Conservation (phyloP, 2,113 vertebrate genomes). For the Aptenodytes forsteri region DNA sequence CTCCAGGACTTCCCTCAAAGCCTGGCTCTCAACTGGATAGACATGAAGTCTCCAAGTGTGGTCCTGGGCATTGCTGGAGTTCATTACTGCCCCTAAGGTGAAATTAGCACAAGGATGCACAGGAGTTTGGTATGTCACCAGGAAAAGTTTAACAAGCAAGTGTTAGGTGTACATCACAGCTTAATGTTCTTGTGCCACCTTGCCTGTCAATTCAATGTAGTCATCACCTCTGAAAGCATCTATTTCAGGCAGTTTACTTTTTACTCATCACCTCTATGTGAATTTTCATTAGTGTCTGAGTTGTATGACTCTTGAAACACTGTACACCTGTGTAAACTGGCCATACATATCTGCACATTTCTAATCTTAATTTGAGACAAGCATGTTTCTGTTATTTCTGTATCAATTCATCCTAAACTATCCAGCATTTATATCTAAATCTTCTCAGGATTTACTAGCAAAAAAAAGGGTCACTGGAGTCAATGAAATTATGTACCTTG, state of each 20-base stretch:
- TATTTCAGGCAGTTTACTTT: neutral
- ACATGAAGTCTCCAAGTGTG: neutral
- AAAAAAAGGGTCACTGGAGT: neutral
- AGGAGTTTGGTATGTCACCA: neutral
- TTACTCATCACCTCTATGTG: neutral
- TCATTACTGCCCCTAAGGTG: neutral
- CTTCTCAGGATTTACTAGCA: neutral
- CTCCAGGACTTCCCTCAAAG: neutral
- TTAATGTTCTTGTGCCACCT: neutral
- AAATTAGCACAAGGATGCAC: neutral
- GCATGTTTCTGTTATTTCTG: neutral
- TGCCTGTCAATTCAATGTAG: neutral
- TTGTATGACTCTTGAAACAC: neutral
- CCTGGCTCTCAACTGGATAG: neutral
- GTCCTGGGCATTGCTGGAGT: neutral
- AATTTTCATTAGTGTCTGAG: neutral
- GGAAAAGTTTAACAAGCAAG: neutral
- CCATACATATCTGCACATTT: neutral
- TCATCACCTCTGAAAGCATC: neutral
- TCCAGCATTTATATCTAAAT: neutral
- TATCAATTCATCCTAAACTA: neutral
- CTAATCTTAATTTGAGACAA: neutral
- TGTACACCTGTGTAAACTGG: neutral
- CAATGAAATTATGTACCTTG: neutral
- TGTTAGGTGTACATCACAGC: neutral